These are phyloP conservation scores for Drosophila eohydei DNA, from an alignment of 2,888 invertebrate species.

Conservation along the genomic window DNA sequence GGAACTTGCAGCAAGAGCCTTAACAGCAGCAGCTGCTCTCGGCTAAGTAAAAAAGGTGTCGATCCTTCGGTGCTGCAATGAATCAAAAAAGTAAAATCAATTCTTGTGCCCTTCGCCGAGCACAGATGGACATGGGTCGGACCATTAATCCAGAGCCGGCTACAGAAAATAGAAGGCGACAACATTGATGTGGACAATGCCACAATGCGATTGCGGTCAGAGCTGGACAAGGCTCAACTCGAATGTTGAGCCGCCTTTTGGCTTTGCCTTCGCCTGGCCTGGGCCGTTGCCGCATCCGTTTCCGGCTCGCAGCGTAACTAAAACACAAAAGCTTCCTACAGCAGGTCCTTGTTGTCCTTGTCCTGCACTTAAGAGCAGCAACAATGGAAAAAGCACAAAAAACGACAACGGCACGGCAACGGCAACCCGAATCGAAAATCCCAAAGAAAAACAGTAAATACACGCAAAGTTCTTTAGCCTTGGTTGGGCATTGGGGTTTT, in stretches of 20 bases:
- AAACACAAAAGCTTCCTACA: constrained; percentile 71
- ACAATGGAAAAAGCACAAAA: constrained; percentile 11
- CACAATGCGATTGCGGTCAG: constrained; percentile 81
- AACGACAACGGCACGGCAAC: constrained; percentile 31
- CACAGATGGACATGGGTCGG: constrained; percentile 25
- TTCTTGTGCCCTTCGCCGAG: constrained; percentile 36
- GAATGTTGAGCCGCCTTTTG: constrained; percentile 27
- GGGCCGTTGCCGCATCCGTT: constrained; percentile 45
- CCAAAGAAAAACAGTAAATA: constrained; percentile 73
- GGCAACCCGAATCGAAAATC: constrained; percentile 52
- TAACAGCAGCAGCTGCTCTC: constrained; percentile 21
- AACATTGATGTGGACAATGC: constrained; percentile 79
- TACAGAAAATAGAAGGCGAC: constrained; percentile 75
- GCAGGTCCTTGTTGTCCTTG: constrained; percentile 46
- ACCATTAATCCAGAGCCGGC: constrained; percentile 70
- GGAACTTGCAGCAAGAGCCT: constrained; percentile 23
- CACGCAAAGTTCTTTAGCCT: constrained; percentile 45
- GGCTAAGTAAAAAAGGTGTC: constrained; percentile 14
- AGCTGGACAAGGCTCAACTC: constrained; percentile 11
- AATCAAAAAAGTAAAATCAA: constrained; percentile 60
- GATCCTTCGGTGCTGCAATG: constrained; percentile 20
- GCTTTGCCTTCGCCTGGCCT: constrained; percentile 2
- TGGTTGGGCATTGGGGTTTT: constrained; percentile 16
- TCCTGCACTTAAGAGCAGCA: constrained; percentile 67
- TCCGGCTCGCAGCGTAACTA: constrained; percentile 72